Evolutionary conservation across 2,888 invertebrate genomes (phyloP).

Genomic region (Scaptomyza polygonia): DNA sequence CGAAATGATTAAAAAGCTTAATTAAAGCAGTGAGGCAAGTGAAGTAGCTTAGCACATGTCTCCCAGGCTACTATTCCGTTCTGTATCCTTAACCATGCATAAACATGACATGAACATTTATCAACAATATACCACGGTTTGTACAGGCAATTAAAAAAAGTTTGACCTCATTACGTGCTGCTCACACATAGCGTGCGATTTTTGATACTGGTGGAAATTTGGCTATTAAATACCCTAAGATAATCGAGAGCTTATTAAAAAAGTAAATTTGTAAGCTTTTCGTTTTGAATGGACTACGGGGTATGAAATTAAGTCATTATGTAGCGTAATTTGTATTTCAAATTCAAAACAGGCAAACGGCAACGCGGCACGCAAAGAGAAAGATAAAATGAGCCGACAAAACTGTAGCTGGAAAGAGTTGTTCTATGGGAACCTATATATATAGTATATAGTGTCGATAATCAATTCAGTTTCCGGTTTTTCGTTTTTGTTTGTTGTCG

Average conservation of each 20-base stretch:
- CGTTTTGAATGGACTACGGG: no score
- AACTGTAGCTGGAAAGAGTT: not conserved
- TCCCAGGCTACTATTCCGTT: conserved; percentile 11
- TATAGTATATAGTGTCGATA: conserved; percentile 51
- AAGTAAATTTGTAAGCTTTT: no score
- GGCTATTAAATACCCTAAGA: not conserved
- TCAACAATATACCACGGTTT: conserved; percentile 8
- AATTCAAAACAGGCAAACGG: conserved; percentile 62
- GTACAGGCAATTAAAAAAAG: conserved; percentile 16
- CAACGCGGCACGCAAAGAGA: conserved; percentile 60
- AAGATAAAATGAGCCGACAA: conserved; percentile 65
- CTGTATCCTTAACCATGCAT: not conserved
- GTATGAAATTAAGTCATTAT: conserved; percentile 73
- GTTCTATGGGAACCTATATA: not conserved
- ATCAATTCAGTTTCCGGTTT: conserved; percentile 68
- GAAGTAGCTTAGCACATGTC: not conserved
- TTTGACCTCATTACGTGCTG: conserved; percentile 26
- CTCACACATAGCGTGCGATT: conserved; percentile 5
- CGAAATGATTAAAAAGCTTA: not conserved
- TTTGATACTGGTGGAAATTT: not conserved
- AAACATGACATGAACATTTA: conserved; percentile 10
- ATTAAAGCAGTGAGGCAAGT: not conserved
- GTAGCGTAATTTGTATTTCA: conserved; percentile 51
- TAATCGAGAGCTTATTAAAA: no score
- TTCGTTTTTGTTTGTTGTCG: conserved; percentile 16